Evolutionary conservation across 2,113 vertebrate genomes (phyloP).

Genomic region (Peromyscus polionotus): DNA sequence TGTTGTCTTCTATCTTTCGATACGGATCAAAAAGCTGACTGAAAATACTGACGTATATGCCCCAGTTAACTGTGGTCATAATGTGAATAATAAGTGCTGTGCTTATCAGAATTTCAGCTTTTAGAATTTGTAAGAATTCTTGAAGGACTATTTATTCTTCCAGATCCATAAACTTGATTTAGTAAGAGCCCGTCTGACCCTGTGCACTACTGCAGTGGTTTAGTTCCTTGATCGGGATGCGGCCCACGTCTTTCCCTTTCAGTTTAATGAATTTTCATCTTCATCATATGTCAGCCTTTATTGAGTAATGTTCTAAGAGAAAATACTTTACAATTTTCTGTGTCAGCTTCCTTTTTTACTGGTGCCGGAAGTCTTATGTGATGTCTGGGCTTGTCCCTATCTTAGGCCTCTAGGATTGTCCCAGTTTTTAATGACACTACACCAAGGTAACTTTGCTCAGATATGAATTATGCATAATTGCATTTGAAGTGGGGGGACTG

Average conservation of each 20-base stretch:
- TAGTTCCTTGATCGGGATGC: background rate
- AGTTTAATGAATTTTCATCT: background rate
- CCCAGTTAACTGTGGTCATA: background rate
- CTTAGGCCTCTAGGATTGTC: background rate
- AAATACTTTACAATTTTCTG: background rate
- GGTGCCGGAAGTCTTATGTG: background rate
- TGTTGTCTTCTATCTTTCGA: background rate
- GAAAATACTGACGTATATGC: background rate
- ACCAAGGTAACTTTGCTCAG: background rate
- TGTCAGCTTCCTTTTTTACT: background rate
- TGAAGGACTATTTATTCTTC: background rate
- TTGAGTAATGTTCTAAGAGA: background rate
- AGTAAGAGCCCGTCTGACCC: background rate
- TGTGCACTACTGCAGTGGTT: background rate
- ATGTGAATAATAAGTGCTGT: background rate
- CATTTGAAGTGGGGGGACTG: background rate
- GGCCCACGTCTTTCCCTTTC: background rate
- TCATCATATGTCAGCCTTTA: background rate
- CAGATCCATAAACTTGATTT: background rate
- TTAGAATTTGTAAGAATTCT: background rate
- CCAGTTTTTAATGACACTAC: background rate
- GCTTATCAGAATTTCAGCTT: background rate
- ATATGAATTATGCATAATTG: background rate
- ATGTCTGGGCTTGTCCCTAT: too few species aligned
- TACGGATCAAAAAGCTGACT: background rate